Evolutionary conservation across 2,113 vertebrate species (phyloP).

Genomic region (Mirounga angustirostris): DNA sequence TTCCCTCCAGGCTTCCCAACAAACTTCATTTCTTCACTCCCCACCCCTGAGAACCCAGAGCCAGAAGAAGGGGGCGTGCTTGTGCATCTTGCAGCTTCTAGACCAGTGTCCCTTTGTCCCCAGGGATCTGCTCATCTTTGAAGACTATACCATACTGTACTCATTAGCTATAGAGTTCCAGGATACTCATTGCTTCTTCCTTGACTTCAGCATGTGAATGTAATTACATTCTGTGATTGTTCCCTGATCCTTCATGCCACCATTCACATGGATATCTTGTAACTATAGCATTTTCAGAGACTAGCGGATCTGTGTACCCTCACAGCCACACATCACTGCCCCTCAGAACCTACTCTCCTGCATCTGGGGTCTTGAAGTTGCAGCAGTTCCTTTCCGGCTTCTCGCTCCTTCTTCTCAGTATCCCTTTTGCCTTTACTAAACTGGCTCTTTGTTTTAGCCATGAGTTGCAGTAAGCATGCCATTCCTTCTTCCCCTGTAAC

Average conservation of each 20-base stretch:
- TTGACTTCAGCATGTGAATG: not conserved
- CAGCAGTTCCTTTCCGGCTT: not conserved
- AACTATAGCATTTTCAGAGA: not conserved
- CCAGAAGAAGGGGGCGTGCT: not conserved
- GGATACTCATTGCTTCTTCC: not conserved
- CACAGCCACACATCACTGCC: not conserved
- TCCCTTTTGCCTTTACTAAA: not conserved
- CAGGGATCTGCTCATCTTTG: not conserved
- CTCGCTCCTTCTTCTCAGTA: not conserved
- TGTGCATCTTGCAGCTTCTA: fast-evolving
- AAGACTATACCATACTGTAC: not conserved
- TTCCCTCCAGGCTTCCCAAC: not conserved
- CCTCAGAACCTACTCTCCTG: not conserved
- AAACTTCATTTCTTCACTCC: not conserved
- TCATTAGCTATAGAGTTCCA: not conserved
- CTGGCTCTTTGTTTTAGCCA: not conserved
- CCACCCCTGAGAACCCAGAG: not conserved
- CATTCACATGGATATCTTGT: not conserved
- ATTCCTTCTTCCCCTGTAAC: not conserved
- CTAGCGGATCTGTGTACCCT: not conserved
- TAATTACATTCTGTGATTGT: not conserved
- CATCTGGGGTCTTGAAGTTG: not conserved
- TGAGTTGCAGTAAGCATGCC: not conserved
- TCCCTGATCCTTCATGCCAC: not conserved
- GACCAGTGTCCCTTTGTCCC: not conserved